These are phyloP conservation scores for Liposcelis brunnea DNA, from an alignment of 2,888 invertebrate genomes.

Conservation along the genomic window DNA sequence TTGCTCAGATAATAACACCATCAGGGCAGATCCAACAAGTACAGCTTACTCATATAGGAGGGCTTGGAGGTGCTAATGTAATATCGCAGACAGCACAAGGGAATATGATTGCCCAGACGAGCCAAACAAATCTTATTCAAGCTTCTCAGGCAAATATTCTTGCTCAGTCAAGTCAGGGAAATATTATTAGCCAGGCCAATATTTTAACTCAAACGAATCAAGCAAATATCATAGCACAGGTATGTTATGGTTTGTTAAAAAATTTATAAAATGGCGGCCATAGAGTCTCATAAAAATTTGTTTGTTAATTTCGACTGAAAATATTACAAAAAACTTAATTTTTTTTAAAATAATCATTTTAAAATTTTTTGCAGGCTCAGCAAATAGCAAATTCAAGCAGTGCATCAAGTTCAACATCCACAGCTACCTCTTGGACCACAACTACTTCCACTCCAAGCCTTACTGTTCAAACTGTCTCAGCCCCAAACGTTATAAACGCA, in stretches of 20 bases:
- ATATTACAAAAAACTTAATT: background rate
- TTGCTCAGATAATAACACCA: slow-evolving; percentile 73
- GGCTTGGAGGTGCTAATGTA: background rate
- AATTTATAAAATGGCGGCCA: background rate
- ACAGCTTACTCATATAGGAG: slow-evolving; percentile 51
- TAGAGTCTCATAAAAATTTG: background rate
- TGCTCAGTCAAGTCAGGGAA: slow-evolving; percentile 2
- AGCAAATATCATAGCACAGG: slow-evolving; percentile 6
- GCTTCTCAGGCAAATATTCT: slow-evolving; percentile 4
- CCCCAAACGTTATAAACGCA: slow-evolving; percentile 12
- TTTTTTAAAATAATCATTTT: background rate
- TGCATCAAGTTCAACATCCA: background rate
- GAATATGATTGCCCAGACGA: background rate
- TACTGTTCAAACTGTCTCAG: slow-evolving; percentile 16
- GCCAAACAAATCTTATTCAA: slow-evolving; percentile 5
- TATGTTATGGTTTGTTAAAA: background rate
- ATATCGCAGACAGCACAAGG: background rate
- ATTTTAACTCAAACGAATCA: slow-evolving; percentile 1
- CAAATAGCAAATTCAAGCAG: slow-evolving; percentile 4
- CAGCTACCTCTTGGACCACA: slow-evolving; percentile 4
- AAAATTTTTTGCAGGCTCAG: background rate
- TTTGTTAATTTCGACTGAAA: background rate
- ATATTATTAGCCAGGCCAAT: slow-evolving; percentile 1
- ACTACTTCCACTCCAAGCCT: slow-evolving; percentile 7
- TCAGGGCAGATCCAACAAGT: slow-evolving; percentile 81